Evolutionary conservation across 2,888 invertebrate genomes (phyloP).

Genomic region (Drosophila bunnanda): DNA sequence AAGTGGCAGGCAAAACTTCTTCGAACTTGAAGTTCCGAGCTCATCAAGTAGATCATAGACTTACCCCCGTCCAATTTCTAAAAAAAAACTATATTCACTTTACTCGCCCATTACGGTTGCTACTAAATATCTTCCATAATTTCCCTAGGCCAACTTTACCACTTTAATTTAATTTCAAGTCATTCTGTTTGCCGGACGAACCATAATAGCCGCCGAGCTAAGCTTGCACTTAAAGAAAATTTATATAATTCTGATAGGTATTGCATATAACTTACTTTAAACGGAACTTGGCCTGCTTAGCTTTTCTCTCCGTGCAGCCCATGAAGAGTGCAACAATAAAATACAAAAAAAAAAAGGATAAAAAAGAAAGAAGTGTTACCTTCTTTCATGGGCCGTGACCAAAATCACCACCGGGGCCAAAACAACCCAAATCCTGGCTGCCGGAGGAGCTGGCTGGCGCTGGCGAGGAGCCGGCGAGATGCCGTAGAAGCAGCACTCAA

Average conservation of each 20-base stretch:
- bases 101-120: constrained; percentile 1
- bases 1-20: neutral
- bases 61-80: neutral
- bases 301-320: neutral
- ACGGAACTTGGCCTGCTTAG: neutral
- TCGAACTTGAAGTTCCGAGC: neutral
- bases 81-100: constrained; percentile 4
- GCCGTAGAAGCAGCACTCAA: constrained; percentile 56
- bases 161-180: constrained; percentile 71
- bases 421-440: constrained; percentile 28
- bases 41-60: neutral
- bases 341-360: constrained; percentile 21
- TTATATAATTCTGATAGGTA: no score
- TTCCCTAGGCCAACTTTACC: constrained; percentile 46
- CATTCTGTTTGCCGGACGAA: constrained; percentile 39
- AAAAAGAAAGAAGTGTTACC: constrained; percentile 39
- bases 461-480: constrained; percentile 14
- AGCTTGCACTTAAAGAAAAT: constrained; percentile 8
- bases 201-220: constrained; percentile 3
- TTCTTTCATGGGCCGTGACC: constrained; percentile 37
- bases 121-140: constrained; percentile 36
- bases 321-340: constrained; percentile 14
- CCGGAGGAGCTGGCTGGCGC: constrained; percentile 7
- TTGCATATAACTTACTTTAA: neutral
- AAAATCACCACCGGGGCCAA: constrained; percentile 56